phyloP scores from a whole-genome alignment of 2,888 invertebrate species.

The Drosophila nigritarsus region DNA sequence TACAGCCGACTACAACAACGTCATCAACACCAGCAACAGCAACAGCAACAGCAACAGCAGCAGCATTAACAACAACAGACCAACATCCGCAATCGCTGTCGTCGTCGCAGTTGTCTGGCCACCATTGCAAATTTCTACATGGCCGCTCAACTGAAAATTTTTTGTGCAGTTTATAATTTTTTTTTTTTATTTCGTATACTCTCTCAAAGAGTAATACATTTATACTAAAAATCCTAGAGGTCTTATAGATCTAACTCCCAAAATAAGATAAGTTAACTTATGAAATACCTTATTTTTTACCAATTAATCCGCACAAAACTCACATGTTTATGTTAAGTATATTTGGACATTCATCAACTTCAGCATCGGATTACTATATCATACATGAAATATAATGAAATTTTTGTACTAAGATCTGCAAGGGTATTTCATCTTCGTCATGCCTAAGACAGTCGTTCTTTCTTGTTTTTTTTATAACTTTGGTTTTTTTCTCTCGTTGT shows the following conservation, averaged over 20 bases:
- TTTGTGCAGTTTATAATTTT: constrained; percentile 76
- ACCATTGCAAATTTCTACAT: constrained; percentile 85
- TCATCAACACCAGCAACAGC: constrained; percentile 6
- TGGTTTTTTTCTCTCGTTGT: constrained; percentile 36
- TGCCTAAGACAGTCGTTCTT: neutral
- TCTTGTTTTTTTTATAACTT: constrained; percentile 23
- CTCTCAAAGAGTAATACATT: neutral
- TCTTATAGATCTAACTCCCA: fast-evolving
- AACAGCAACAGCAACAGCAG: neutral
- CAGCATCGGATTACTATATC: neutral
- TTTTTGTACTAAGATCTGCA: neutral
- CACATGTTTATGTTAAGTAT: no score
- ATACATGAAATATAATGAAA: neutral
- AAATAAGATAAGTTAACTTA: neutral
- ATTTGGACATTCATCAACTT: neutral
- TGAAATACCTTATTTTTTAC: neutral
- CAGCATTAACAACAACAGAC: constrained; percentile 28
- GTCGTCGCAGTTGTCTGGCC: constrained; percentile 66
- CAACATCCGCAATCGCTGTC: constrained; percentile 58
- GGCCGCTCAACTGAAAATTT: constrained; percentile 85
- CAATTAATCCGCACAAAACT: neutral
- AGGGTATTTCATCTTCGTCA: neutral
- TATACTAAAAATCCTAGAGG: neutral
- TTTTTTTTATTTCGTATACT: neutral
- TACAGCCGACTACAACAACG: constrained; percentile 14